Percentiles rank a stretch among this genome's conserved stretches.
phyloP scores from a whole-genome alignment of 2,113 vertebrate species.

The Lagenorhynchus albirostris region DNA sequence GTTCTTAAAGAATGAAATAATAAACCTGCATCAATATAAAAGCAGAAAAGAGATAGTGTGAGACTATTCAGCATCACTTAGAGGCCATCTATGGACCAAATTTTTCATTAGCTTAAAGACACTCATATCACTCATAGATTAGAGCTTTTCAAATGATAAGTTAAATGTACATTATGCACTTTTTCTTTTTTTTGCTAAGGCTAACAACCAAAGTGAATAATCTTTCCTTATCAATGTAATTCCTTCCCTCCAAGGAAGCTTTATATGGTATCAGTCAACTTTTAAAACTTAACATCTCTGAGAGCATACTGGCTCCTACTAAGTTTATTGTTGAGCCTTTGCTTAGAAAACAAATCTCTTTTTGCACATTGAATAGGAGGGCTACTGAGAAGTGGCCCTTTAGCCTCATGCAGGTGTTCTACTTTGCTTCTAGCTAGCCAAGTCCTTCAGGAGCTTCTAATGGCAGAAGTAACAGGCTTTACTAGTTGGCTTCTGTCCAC shows the following conservation, averaged over 20 bases:
- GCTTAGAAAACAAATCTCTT: not conserved
- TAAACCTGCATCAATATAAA: not conserved
- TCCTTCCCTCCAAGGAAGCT: not conserved
- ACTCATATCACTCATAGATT: not conserved
- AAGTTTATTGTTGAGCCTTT: not conserved
- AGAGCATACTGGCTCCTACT: not conserved
- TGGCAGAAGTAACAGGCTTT: not conserved
- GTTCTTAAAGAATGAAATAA: not conserved
- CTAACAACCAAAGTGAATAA: not conserved
- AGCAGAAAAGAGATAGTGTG: not conserved
- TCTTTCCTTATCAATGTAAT: not conserved
- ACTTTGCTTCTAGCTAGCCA: not conserved
- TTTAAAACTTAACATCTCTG: not conserved
- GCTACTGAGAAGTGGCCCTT: not conserved
- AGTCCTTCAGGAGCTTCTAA: not conserved
- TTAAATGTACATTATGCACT: not conserved
- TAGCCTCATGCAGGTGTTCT: not conserved
- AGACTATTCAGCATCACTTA: not conserved
- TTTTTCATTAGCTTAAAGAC: not conserved
- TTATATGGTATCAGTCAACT: not conserved
- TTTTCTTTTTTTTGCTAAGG: not conserved
- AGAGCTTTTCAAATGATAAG: slow-evolving; percentile 8
- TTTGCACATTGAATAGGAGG: not conserved
- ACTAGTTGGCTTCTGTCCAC: not conserved
- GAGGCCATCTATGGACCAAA: not conserved